A percentile compares a stretch with the other conserved stretches of the same genome.
phyloP scores from a whole-genome alignment of 1,140 invertebrate genomes.

The Ptiloglossa arizonensis region DNA sequence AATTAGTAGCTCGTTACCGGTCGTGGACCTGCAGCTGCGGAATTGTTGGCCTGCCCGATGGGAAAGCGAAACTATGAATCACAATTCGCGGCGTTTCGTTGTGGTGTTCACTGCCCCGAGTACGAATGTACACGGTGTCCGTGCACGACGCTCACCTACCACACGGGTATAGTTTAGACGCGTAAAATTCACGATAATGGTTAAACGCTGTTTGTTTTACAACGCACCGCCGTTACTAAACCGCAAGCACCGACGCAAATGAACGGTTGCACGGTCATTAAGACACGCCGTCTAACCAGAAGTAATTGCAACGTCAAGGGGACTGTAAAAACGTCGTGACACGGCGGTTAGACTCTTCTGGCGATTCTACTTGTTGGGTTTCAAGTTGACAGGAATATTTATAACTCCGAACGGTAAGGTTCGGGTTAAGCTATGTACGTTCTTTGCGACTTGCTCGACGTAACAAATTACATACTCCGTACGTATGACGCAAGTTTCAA shows the following conservation, averaged over 20 bases:
- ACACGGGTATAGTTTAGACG: not conserved
- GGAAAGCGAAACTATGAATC: not conserved
- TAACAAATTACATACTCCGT: too few species aligned
- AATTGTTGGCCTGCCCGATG: slow-evolving; percentile 7
- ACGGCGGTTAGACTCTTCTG: not conserved
- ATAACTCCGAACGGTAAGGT: not conserved
- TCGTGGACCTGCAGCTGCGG: not conserved
- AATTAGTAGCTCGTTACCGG: slow-evolving; percentile 1
- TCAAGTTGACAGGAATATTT: not conserved
- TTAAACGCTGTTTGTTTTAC: slow-evolving; percentile 33
- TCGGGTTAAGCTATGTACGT: not conserved
- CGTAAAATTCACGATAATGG: slow-evolving; percentile 7
- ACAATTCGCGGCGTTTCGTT: not conserved
- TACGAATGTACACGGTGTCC: not conserved
- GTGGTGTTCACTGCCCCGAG: too few species aligned
- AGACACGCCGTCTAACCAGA: slow-evolving; percentile 38
- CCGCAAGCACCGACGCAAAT: slow-evolving; percentile 43
- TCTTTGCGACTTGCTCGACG: too few species aligned
- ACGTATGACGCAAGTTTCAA: too few species aligned
- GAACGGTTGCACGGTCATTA: slow-evolving; percentile 51
- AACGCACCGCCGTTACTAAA: slow-evolving; percentile 40
- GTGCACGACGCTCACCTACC: not conserved
- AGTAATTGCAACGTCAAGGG: slow-evolving; percentile 50
- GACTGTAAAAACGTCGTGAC: slow-evolving; percentile 45
- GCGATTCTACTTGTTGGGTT: not conserved